Conservation (phyloP, 2,797 vertebrate species). For the Coendou prehensilis region DNA sequence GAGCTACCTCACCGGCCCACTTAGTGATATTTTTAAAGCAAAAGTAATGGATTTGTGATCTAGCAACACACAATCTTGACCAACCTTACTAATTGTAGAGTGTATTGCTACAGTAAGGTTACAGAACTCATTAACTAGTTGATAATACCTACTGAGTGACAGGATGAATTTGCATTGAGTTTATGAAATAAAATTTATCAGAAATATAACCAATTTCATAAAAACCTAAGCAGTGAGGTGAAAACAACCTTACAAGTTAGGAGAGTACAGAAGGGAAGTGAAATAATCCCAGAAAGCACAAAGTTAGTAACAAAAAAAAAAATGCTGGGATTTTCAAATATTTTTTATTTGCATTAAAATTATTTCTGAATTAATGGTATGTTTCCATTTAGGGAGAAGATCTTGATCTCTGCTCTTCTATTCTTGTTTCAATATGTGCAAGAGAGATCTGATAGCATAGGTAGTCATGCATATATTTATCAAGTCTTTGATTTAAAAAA, state of each 20-base stretch:
- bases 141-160: not conserved
- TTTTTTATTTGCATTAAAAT: slow-evolving; percentile 24
- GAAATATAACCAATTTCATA: slow-evolving; percentile 64
- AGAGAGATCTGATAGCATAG: not conserved
- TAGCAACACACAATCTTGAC: not conserved
- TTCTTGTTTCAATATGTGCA: not conserved
- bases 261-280: slow-evolving; percentile 12
- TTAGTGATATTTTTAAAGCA: not conserved
- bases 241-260: slow-evolving; percentile 32
- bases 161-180: not conserved
- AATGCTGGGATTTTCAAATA: slow-evolving; percentile 15
- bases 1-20: not conserved
- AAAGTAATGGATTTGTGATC: not conserved
- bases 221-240: slow-evolving; percentile 35
- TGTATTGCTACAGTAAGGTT: not conserved
- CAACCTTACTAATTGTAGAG: not conserved
- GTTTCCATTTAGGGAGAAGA: not conserved
- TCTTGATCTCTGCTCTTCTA: not conserved
- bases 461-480: not conserved
- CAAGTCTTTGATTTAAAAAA: slow-evolving; percentile 28
- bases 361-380: not conserved
- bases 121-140: slow-evolving; percentile 28
- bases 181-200: slow-evolving; percentile 49
- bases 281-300: slow-evolving; percentile 28
- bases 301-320: slow-evolving; percentile 16